phyloP scores from a whole-genome alignment of 2,888 invertebrate genomes.

The Acronicta aceris region DNA sequence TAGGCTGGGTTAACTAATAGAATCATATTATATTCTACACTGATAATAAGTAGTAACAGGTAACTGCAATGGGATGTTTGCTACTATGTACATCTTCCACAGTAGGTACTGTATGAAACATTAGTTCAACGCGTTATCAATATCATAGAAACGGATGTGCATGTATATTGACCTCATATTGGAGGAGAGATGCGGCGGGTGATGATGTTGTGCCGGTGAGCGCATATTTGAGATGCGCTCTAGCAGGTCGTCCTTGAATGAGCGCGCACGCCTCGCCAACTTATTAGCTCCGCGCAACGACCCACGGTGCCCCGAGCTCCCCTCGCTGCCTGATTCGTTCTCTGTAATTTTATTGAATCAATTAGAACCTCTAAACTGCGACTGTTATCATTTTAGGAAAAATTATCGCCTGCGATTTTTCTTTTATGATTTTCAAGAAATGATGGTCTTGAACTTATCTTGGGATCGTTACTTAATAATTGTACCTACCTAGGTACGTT shows the following conservation, averaged over 20 bases:
- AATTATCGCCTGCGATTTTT: not conserved
- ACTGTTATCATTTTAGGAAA: slow-evolving; percentile 21
- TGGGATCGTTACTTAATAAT: not conserved
- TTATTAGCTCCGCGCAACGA: slow-evolving; percentile 94
- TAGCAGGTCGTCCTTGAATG: slow-evolving; percentile 97
- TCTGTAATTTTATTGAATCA: slow-evolving; percentile 71
- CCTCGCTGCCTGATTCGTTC: slow-evolving; percentile 85
- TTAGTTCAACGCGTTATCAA: slow-evolving; percentile 27
- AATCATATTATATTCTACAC: too few species aligned
- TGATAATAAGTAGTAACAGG: too few species aligned
- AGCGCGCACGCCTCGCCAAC: slow-evolving; percentile 95
- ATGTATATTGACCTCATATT: slow-evolving; percentile 76
- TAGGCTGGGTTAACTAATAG: too few species aligned
- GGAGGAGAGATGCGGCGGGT: slow-evolving; percentile 82
- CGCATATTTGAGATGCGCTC: slow-evolving; percentile 97
- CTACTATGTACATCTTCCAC: too few species aligned
- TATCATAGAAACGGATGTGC: slow-evolving; percentile 17
- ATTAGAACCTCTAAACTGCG: slow-evolving; percentile 41
- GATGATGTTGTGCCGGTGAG: slow-evolving; percentile 91
- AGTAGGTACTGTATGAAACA: not conserved
- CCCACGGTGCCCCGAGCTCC: slow-evolving; percentile 92
- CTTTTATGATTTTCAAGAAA: too few species aligned
- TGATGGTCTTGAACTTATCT: slow-evolving; percentile 1
- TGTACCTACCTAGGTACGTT: too few species aligned
- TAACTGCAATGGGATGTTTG: too few species aligned